Conservation (phyloP, 2,113 vertebrate species). For the Beaufortia kweichowensis region DNA sequence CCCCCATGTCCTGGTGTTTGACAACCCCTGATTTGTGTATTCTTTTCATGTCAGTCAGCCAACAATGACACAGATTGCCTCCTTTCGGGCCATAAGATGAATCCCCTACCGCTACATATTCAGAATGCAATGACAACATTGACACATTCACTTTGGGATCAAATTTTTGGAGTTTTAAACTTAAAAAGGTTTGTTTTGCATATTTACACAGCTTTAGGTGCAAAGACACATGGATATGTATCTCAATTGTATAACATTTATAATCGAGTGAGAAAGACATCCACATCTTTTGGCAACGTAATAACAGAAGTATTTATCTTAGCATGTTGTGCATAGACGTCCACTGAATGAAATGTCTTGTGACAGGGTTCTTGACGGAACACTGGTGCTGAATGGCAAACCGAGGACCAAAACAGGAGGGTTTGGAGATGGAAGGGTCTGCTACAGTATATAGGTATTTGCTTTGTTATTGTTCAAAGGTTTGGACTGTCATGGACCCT, state of each 20-base stretch:
- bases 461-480: background rate
- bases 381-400: conserved; percentile 25
- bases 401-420: background rate
- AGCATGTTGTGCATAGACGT: conserved; percentile 27
- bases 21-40: conserved; percentile 52
- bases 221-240: conserved; percentile 25
- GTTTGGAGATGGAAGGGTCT: background rate
- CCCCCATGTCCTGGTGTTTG: conserved; percentile 17
- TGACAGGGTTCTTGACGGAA: conserved; percentile 32
- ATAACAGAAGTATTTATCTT: conserved; percentile 25
- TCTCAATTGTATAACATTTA: conserved; percentile 43
- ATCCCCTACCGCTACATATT: conserved; percentile 39
- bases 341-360: conserved; percentile 11
- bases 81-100: conserved; percentile 38
- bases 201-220: conserved; percentile 18
- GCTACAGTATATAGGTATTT: too few species aligned
- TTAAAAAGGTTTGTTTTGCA: conserved; percentile 41
- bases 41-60: conserved; percentile 52
- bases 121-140: conserved; percentile 27
- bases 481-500: conserved; percentile 7
- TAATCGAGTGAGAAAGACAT: conserved; percentile 15
- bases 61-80: conserved; percentile 51
- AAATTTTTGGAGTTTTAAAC: conserved; percentile 48
- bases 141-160: conserved; percentile 43
- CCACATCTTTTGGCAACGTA: conserved; percentile 18